Evolutionary conservation across 92 coral and sea anemone species (phyloP), one percentile per base, ranked within the genome.

Genomic region (Epizoanthus stellaris): DNA sequence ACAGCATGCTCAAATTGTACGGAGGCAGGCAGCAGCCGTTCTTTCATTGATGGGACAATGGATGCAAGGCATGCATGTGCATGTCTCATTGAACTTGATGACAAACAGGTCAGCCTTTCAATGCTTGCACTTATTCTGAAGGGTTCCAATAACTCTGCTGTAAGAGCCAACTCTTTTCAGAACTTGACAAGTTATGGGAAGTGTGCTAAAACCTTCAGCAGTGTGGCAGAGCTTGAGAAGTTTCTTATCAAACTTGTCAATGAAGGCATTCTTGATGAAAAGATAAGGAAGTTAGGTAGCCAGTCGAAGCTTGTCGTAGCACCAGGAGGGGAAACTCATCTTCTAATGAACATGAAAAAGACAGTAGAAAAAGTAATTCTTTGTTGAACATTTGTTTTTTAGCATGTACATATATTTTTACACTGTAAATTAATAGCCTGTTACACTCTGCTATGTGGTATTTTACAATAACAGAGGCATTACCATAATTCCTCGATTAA

Each of bases 81-180:
- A 63, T 63, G 68, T 34, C 23, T 21, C 23, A 63, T 63, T 63
- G 68, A 63, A 19, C 67, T 63, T 7, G 34, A 63, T 63, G 38
- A 63, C 38, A 63, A 63, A 8, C 3, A 63, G 34, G 68, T 63
- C 23, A 63, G 34, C 34, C 39, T 63, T 63, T 34, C 68, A 23
- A 63, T 63, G 68, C 68, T 63, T 63, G 68, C 34, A 6, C 68
- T 63, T 63, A 63, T 20, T 63, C n/a, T 63, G 68, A 63, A 63
- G 68, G 68, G 68, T 4, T 63, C 38, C 21, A 23, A 63, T 23
- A 63, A 63, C 12, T 23, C 38, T 63, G 68, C 68, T 63, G 68
- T 63, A 13, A 63, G 34, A 63, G 68, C 68, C 9, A 63, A 63
- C 34, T 63, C 68, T 6, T 63, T 63, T 63, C 39, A 63, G 34